Base-by-base conservation (phyloP, 2,113 vertebrate genomes). In the Cheilinus undulatus region DNA sequence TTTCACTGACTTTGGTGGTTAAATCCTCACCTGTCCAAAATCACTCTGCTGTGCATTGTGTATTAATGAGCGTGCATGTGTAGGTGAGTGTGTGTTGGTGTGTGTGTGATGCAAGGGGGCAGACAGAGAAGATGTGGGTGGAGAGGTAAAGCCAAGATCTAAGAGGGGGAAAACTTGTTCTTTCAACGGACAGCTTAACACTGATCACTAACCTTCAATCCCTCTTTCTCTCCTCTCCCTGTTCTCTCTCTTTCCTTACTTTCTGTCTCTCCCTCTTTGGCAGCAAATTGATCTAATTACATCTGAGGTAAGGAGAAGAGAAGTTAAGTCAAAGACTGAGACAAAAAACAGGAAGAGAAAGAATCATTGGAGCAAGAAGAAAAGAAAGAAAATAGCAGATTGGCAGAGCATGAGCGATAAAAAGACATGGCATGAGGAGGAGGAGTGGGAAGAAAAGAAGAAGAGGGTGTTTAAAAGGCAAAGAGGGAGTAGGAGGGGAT, bases 21-120 rank as follows among this genome's bases (percentile, higher is more conserved):
- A 88, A 82, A 89, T 80, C 76, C 58, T 86, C 77, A 85, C 83
- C 84, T 87, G 83, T 82, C 84, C 42, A 51, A 62, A 49, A 62
- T 26, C 45, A 46, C 56, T 73, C 50, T 40, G 59, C 43, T 24
- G 48, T 52, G 59, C 23, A n/a, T 12, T 43, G 62, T n/a, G 81
- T 32, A 57, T 50, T 62, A 70, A 69, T 71, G 43, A 28, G 54
- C 5, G 49, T 34, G 57, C 2, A 3, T 53, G 57, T 54, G 52
- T 50, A 23, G 42, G 13, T 7, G 14, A 40, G 38, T 13, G 36
- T 26, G 24, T 34, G 20, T 14, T 38, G 22, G 45, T 1, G 28
- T 66, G 58, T 60, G 43, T 71, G 56, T 75, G 66, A 85, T 45
- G 63, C 34, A 60, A 70, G 40, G 48, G 50, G 42, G 45, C 52